Conservation (phyloP, 2,113 vertebrate genomes). For the Hystrix brachyura region DNA sequence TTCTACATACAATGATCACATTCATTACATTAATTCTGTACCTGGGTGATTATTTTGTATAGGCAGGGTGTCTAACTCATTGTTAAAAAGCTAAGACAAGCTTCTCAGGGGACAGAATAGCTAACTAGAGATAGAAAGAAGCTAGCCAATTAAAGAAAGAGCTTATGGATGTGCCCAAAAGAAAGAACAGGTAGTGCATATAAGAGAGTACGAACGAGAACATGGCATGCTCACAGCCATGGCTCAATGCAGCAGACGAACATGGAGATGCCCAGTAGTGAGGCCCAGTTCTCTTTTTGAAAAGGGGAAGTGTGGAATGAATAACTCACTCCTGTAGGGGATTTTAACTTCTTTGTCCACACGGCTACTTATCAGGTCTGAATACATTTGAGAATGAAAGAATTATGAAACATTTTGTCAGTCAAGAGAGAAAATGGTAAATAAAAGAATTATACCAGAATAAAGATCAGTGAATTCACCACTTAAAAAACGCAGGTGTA, state of each 20-base stretch:
- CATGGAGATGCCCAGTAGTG: too few species aligned
- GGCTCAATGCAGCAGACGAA: neutral
- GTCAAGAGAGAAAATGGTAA: neutral
- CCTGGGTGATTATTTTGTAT: too few species aligned
- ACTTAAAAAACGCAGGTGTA: neutral
- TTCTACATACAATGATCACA: too few species aligned
- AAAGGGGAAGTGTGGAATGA: neutral
- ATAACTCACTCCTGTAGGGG: neutral
- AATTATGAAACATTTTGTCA: neutral
- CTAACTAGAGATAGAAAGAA: neutral
- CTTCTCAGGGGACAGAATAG: neutral
- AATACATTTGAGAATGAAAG: neutral
- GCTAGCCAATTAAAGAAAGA: neutral
- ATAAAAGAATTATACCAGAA: neutral
- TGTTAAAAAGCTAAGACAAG: neutral
- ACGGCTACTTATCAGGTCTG: neutral
- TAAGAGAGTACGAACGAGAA: neutral
- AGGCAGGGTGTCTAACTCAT: neutral
- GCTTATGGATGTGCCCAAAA: neutral
- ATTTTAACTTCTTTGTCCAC: neutral
- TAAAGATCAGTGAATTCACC: neutral
- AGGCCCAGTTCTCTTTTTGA: neutral
- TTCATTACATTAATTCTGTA: too few species aligned
- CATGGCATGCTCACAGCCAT: neutral
- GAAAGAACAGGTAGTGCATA: neutral